Evolutionary conservation across 2,113 vertebrate genomes (phyloP).

Genomic region (Ctenomys sociabilis): DNA sequence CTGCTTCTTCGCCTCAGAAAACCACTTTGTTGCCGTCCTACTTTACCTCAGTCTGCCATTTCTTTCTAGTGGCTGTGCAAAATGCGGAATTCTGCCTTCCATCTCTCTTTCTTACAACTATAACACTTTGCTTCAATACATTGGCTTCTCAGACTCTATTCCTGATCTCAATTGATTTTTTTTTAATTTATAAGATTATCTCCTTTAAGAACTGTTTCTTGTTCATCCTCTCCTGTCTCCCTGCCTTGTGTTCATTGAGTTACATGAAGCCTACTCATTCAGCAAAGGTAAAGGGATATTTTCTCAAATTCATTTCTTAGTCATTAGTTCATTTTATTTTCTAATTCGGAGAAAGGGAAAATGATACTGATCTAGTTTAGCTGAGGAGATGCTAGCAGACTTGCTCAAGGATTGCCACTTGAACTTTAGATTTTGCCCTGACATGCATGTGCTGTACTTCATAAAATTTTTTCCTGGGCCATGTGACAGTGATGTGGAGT

Average conservation of each 20-base stretch:
- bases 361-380: not conserved
- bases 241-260: not conserved
- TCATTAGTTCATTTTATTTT: not conserved
- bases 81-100: not conserved
- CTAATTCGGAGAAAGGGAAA: not conserved
- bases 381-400: not conserved
- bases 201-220: not conserved
- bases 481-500: not conserved
- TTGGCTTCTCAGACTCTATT: slow-evolving; percentile 32
- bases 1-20: slow-evolving; percentile 31
- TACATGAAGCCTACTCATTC: not conserved
- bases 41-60: not conserved
- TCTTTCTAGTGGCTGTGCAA: not conserved
- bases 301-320: slow-evolving; percentile 7
- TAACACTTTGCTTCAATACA: not conserved
- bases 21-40: slow-evolving; percentile 19
- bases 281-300: not conserved
- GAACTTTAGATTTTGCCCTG: slow-evolving; percentile 25
- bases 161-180: not conserved
- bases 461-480: not conserved
- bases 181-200: slow-evolving; percentile 52
- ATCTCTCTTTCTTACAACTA: not conserved
- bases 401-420: not conserved
- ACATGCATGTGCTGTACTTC: not conserved
- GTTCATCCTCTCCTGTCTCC: not conserved